Percentiles rank a stretch among this genome's conserved stretches.
Evolutionary conservation across 64 coral and sea anemone species (phyloP).

Genomic region (Actinia equina): DNA sequence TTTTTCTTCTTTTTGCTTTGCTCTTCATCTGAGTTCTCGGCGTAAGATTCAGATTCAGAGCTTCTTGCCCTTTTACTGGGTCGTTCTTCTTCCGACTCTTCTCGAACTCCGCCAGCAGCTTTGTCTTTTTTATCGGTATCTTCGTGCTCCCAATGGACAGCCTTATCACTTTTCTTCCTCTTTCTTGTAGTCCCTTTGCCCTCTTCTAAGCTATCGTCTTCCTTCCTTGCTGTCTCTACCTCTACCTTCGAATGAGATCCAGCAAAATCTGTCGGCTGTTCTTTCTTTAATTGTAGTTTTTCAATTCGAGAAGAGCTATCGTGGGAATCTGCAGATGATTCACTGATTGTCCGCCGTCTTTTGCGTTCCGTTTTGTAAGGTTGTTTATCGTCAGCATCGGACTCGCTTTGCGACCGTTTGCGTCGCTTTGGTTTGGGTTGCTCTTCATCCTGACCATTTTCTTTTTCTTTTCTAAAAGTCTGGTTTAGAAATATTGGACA

Average conservation of each 20-base stretch:
- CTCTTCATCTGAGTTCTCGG: constrained; percentile 27
- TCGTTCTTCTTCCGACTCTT: constrained; percentile 27
- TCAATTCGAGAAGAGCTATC: constrained; percentile 34
- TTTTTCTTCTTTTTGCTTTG: constrained; percentile 55
- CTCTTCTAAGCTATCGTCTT: neutral
- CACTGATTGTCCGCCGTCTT: constrained; percentile 70
- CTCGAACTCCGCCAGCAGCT: neutral
- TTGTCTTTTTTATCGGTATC: constrained; percentile 18
- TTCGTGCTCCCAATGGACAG: neutral
- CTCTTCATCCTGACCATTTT: constrained; percentile 27
- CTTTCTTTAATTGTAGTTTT: constrained; percentile 12
- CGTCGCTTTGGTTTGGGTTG: constrained; percentile 46
- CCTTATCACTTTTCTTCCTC: neutral
- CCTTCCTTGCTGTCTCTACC: neutral
- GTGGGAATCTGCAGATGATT: constrained; percentile 68
- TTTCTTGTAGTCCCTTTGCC: neutral
- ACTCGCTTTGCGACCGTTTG: constrained; percentile 87
- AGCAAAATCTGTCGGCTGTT: neutral
- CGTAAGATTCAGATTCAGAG: constrained; percentile 36
- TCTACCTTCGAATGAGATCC: neutral
- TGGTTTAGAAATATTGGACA: neutral
- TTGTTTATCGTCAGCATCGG: constrained; percentile 51
- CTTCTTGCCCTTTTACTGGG: constrained; percentile 26
- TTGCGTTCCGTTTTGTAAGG: constrained; percentile 46
- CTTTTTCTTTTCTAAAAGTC: constrained; percentile 50